A percentile compares a stretch with the other conserved stretches of the same genome.
Conservation (phyloP, 2,888 invertebrate genomes). For the Acrocera orbiculus region DNA sequence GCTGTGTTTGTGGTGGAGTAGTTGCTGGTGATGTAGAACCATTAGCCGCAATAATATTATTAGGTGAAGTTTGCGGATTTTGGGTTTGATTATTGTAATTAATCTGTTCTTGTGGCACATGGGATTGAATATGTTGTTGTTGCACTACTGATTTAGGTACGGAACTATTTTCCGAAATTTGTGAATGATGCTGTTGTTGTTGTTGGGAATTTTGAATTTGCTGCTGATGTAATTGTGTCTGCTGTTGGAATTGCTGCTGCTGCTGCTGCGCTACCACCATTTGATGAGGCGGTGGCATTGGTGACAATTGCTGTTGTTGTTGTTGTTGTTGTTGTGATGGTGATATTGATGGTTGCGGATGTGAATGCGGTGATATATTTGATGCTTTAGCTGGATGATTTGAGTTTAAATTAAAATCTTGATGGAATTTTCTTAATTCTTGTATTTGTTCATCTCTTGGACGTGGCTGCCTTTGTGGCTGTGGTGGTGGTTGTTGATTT, state of each 20-base stretch:
- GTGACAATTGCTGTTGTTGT: constrained; percentile 12
- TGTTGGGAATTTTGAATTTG: constrained; percentile 10
- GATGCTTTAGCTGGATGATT: constrained; percentile 17
- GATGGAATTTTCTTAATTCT: constrained; percentile 60
- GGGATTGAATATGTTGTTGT: constrained; percentile 3
- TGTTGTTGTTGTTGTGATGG: constrained; percentile 12
- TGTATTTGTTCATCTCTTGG: constrained; percentile 27
- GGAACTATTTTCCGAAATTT: constrained; percentile 6
- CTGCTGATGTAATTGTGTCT: constrained; percentile 13
- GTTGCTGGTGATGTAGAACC: constrained; percentile 23
- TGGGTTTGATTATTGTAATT: constrained; percentile 6
- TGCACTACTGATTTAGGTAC: constrained; percentile 1
- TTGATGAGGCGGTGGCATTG: constrained; percentile 17
- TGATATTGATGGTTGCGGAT: constrained; percentile 14
- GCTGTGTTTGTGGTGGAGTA: constrained; percentile 10
- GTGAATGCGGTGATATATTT: constrained; percentile 20
- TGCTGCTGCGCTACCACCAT: constrained; percentile 17
- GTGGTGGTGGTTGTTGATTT: constrained; percentile 18
- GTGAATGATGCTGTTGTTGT: constrained; percentile 13
- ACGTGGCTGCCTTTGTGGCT: constrained; percentile 23
- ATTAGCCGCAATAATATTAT: constrained; percentile 9
- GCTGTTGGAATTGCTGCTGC: constrained; percentile 14
- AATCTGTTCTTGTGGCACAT: constrained; percentile 5
- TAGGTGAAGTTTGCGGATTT: constrained; percentile 4
- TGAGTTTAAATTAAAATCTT: constrained; percentile 51